Conservation (phyloP, 1,140 invertebrate species). For the Pachyrhynchus sulphureomaculatus region DNA sequence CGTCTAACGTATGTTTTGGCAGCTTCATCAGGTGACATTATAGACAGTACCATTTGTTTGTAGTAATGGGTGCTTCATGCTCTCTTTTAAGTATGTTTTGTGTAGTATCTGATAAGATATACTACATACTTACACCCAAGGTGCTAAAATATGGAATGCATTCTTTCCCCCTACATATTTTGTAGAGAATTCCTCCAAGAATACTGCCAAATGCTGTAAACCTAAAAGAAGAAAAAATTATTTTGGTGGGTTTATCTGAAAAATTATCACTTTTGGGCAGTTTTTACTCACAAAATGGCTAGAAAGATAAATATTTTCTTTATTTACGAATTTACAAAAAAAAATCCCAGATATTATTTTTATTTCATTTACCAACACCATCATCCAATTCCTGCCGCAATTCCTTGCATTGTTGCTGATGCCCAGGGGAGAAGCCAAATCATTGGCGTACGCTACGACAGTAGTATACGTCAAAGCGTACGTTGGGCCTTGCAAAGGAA, state of each 20-base stretch:
- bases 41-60: conserved; percentile 45
- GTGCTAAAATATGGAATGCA: conserved; percentile 57
- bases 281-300: no score
- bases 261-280: no score
- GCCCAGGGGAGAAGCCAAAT: conserved; percentile 71
- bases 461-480: conserved; percentile 78
- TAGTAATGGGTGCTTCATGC: conserved; percentile 27
- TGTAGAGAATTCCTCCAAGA: conserved; percentile 61
- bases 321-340: no score
- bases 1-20: conserved; percentile 13
- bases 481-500: conserved; percentile 74
- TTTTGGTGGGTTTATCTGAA: no score
- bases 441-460: conserved; percentile 75
- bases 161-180: conserved; percentile 56
- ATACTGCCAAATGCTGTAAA: conserved; percentile 64
- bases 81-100: conserved; percentile 50
- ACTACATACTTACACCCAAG: conserved; percentile 55
- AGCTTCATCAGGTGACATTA: conserved; percentile 52
- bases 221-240: conserved; percentile 49
- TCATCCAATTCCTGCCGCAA: conserved; percentile 82
- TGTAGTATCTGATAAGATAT: conserved; percentile 57
- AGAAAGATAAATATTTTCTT: no score
- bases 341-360: no score
- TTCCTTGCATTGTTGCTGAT: conserved; percentile 78
- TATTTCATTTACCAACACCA: conserved; percentile 72